phyloP scores from a whole-genome alignment of 2,888 invertebrate genomes.

The Tineola bisselliella region DNA sequence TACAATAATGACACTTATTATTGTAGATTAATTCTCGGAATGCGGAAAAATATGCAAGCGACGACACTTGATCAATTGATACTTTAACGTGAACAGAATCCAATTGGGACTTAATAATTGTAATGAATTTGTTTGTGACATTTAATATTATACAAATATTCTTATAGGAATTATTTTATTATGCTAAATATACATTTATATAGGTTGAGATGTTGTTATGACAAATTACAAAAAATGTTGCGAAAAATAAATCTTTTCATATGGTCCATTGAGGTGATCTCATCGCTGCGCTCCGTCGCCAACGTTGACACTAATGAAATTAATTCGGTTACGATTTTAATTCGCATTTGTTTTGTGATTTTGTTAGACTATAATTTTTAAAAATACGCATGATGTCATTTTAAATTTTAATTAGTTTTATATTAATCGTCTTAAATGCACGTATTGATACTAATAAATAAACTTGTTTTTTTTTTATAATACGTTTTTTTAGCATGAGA shows the following conservation, averaged over 20 bases:
- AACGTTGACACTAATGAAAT: not conserved
- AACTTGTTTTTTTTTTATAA: too few species aligned
- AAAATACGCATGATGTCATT: too few species aligned
- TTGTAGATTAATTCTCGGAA: not conserved
- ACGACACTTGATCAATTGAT: not conserved
- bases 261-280: constrained; percentile 8
- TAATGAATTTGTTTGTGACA: not conserved
- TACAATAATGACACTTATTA: not conserved
- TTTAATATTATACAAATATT: too few species aligned
- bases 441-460: too few species aligned
- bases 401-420: too few species aligned
- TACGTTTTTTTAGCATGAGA: too few species aligned
- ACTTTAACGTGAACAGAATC: not conserved
- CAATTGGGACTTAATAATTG: not conserved
- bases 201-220: not conserved
- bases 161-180: not conserved
- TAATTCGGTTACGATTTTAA: not conserved
- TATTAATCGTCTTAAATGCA: too few species aligned
- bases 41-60: constrained; percentile 2
- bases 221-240: not conserved
- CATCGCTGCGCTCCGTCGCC: constrained; percentile 8
- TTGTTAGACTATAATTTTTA: too few species aligned
- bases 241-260: constrained; percentile 9
- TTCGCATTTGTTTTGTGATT: not conserved
- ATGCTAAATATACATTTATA: not conserved